Percentiles rank a stretch among this genome's conserved stretches.
These are phyloP conservation scores for Isurus oxyrinchus DNA, from an alignment of 2,113 vertebrate genomes.

Conservation along the genomic window DNA sequence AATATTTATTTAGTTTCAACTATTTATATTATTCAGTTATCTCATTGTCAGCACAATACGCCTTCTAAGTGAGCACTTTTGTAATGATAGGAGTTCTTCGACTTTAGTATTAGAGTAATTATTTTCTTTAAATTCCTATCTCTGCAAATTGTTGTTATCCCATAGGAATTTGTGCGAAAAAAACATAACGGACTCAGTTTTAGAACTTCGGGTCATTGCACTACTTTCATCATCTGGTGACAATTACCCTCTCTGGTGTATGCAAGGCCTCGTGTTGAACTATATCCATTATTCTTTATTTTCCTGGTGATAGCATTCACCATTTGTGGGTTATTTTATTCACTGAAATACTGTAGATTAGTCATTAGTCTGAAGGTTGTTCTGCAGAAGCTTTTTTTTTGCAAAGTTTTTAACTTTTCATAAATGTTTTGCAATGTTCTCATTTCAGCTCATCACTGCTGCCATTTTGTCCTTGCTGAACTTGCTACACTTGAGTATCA, in stretches of 20 bases:
- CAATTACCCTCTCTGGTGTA: background rate
- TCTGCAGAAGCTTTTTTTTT: background rate
- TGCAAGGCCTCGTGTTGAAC: background rate
- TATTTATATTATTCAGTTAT: background rate
- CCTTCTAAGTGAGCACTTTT: background rate
- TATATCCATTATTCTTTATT: constrained; percentile 9
- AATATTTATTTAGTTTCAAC: background rate
- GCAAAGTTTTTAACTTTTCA: background rate
- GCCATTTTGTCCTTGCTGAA: background rate
- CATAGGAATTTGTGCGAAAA: background rate
- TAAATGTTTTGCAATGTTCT: background rate
- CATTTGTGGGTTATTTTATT: background rate
- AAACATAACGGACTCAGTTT: background rate
- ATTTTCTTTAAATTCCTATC: background rate
- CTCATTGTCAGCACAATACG: background rate
- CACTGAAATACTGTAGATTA: background rate
- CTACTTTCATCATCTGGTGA: background rate
- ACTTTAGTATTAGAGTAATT: background rate
- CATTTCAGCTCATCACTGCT: background rate
- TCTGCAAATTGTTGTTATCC: background rate
- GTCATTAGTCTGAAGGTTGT: background rate
- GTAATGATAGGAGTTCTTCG: background rate
- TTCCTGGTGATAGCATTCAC: no score
- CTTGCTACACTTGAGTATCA: background rate
- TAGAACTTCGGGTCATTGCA: background rate